phyloP scores from a whole-genome alignment of 2,113 vertebrate species.

The Murina feae region DNA sequence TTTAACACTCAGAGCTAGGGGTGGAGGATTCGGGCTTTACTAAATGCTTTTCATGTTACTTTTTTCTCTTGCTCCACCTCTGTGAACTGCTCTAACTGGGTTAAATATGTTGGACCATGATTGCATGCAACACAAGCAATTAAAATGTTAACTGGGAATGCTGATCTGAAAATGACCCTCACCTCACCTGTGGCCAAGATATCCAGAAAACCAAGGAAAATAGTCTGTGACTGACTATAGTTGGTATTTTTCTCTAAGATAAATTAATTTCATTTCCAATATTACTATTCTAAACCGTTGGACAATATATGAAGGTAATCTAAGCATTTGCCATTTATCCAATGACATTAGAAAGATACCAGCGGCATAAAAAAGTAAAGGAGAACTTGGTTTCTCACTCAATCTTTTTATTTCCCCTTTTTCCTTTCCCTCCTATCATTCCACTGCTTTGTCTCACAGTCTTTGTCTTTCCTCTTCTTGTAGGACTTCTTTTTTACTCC shows the following conservation, averaged over 20 bases:
- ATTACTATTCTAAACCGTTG: background rate
- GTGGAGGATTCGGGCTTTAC: background rate
- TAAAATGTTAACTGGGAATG: background rate
- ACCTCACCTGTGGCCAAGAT: background rate
- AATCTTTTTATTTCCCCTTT: background rate
- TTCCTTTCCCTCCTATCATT: background rate
- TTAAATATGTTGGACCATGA: background rate
- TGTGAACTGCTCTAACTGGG: background rate
- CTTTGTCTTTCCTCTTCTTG: background rate
- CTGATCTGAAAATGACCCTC: background rate
- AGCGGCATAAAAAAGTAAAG: background rate
- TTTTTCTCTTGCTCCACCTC: background rate
- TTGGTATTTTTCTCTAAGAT: background rate
- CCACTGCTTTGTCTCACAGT: background rate
- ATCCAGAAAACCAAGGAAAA: constrained; percentile 1
- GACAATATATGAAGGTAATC: background rate
- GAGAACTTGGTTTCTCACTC: background rate
- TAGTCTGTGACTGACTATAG: background rate
- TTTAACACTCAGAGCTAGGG: background rate
- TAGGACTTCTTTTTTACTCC: background rate
- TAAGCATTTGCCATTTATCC: background rate
- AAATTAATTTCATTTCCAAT: background rate
- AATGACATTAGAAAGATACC: background rate
- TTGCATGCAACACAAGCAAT: background rate
- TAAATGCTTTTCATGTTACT: background rate